A percentile compares a stretch with the other conserved stretches of the same genome.
Conservation (phyloP, 2,888 invertebrate species). For the Conchocele bisecta region DNA sequence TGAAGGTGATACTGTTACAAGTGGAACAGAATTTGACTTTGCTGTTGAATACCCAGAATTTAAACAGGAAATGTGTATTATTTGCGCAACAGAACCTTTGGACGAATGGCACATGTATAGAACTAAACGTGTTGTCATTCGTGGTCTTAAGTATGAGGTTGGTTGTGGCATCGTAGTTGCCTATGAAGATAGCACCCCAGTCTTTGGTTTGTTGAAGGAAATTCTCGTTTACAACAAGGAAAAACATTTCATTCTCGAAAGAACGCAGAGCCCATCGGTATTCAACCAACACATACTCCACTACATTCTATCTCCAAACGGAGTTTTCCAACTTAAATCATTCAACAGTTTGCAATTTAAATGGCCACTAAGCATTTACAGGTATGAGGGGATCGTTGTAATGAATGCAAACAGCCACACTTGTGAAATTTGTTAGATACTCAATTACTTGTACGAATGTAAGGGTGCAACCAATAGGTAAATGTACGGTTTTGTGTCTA, state of each 20-base stretch:
- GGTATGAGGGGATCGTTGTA: conserved; percentile 12
- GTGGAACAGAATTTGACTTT: conserved; percentile 1
- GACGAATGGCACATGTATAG: conserved; percentile 6
- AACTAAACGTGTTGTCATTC: conserved; percentile 9
- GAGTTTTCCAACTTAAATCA: neutral
- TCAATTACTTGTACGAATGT: no score
- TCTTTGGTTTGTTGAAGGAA: conserved; percentile 7
- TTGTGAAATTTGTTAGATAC: conserved; percentile 20
- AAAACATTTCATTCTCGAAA: conserved; percentile 11
- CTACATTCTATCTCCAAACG: neutral
- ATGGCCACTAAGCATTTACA: conserved; percentile 15
- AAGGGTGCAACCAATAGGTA: no score
- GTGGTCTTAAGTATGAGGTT: conserved; percentile 11
- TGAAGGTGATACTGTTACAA: conserved; percentile 12
- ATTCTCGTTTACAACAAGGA: conserved; percentile 13
- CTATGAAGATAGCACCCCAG: conserved; percentile 3
- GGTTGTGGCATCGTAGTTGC: conserved; percentile 8
- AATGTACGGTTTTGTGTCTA: no score
- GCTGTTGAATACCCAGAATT: neutral
- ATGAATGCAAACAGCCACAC: neutral
- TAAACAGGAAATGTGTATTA: neutral
- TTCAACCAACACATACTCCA: conserved; percentile 14
- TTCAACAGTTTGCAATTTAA: conserved; percentile 10
- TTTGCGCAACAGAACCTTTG: neutral
- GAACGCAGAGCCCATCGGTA: conserved; percentile 3